phyloP scores from a whole-genome alignment of 2,797 vertebrate species.

The Melanogrammus aeglefinus region DNA sequence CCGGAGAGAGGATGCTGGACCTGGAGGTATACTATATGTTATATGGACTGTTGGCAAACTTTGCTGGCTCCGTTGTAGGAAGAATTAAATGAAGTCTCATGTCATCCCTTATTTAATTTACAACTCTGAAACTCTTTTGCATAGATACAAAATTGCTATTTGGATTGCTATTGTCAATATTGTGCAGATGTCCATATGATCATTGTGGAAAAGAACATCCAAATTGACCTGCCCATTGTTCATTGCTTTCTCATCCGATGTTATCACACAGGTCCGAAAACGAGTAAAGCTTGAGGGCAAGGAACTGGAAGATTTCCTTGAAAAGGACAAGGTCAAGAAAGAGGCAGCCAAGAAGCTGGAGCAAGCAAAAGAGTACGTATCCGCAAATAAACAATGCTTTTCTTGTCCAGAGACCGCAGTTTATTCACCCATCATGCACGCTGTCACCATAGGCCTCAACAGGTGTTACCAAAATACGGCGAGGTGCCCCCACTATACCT shows the following conservation, averaged over 20 bases:
- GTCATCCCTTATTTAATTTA: neutral
- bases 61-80: neutral
- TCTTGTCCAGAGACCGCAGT: neutral
- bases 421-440: neutral
- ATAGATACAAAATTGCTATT: too few species aligned
- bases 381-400: neutral
- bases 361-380: slow-evolving; percentile 95
- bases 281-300: slow-evolving; percentile 95
- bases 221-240: slow-evolving; percentile 9
- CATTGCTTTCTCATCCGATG: slow-evolving; percentile 12
- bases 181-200: neutral
- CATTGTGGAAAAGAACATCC: neutral
- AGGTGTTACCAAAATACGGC: neutral
- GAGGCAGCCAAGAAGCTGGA: slow-evolving; percentile 97
- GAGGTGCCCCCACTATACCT: neutral
- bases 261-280: slow-evolving; percentile 80
- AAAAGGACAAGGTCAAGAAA: slow-evolving; percentile 95
- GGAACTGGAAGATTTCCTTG: slow-evolving; percentile 93
- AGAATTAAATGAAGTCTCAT: neutral
- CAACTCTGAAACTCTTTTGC: neutral
- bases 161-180: neutral
- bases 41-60: neutral
- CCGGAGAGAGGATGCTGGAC: slow-evolving; percentile 91
- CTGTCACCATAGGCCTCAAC: neutral
- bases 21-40: slow-evolving; percentile 80